Conservation (phyloP, 2,113 vertebrate species). For the Spheniscus mendiculus region DNA sequence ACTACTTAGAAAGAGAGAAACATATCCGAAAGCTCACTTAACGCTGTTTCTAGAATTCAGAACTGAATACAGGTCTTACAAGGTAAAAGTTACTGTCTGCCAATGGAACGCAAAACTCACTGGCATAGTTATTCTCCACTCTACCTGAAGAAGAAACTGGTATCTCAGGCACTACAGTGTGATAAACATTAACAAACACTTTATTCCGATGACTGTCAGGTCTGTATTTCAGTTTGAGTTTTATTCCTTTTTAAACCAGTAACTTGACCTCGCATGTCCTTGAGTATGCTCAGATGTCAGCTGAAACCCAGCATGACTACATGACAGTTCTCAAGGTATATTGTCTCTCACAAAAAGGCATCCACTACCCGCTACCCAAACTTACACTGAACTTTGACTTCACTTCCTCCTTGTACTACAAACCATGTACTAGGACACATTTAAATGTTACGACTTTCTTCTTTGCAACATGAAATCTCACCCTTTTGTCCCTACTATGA, state of each 20-base stretch:
- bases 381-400: background rate
- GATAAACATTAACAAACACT: background rate
- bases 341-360: background rate
- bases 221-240: background rate
- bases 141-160: background rate
- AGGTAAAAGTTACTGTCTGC: background rate
- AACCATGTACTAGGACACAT: background rate
- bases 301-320: background rate
- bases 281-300: background rate
- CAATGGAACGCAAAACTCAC: background rate
- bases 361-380: background rate
- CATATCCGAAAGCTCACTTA: background rate
- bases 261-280: background rate
- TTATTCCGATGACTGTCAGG: background rate
- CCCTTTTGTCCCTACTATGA: background rate
- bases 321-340: background rate
- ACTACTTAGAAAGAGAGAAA: constrained; percentile 19
- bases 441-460: background rate
- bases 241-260: background rate
- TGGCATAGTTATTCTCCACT: background rate
- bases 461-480: background rate
- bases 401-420: background rate
- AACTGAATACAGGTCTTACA: background rate
- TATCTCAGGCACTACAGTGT: background rate
- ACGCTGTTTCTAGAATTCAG: background rate